Conservation (phyloP, 2,888 invertebrate genomes). For the Venusia cambrica region DNA sequence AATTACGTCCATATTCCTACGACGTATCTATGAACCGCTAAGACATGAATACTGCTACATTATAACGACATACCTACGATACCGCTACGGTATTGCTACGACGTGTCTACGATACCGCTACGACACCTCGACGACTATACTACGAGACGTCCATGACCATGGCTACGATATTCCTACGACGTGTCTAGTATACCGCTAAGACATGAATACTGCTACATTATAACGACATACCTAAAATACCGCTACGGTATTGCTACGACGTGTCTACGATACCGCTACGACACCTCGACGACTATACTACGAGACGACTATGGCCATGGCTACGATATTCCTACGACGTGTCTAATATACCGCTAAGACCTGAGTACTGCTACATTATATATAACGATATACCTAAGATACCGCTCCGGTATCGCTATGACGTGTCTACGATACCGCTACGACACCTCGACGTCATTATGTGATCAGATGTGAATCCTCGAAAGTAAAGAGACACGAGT, state of each 20-base stretch:
- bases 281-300: no score
- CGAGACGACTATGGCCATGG: no score
- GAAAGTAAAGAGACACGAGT: no score
- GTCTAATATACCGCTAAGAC: neutral
- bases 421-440: neutral
- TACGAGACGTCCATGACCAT: neutral
- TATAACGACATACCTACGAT: neutral
- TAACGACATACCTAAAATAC: neutral
- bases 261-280: neutral
- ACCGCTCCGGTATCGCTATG: neutral
- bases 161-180: neutral
- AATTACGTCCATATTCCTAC: no score
- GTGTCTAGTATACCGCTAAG: neutral
- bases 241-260: neutral
- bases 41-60: no score
- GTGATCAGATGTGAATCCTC: no score
- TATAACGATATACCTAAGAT: neutral
- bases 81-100: slow-evolving; percentile 1
- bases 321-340: neutral
- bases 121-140: neutral
- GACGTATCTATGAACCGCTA: no score
- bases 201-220: neutral
- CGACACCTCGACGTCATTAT: neutral
- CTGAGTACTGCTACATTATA: neutral
- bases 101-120: neutral